Evolutionary conservation across 1,140 invertebrate species (phyloP), one percentile per base, ranked within the genome.

Genomic region (Drosophila navojoa): DNA sequence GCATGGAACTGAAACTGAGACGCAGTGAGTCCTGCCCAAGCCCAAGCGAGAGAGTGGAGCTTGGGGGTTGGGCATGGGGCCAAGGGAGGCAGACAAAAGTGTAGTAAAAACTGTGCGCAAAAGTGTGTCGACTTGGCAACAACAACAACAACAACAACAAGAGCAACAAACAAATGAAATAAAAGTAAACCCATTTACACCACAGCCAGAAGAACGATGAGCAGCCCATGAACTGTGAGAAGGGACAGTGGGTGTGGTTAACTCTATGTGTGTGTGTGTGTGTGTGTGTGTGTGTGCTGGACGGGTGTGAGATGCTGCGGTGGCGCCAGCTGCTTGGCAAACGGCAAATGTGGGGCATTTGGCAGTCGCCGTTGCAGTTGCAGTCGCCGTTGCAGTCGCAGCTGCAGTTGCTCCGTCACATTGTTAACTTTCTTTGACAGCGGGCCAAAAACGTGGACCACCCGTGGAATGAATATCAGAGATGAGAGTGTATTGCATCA

Each of bases 111-210:
- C 68, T 74, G 82, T 85, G 80, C 81, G 70, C 68, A 79, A 89
- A 89, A 86, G 81, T 86, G 82, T 86, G 81, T 86, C 81, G 81
- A 86, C 84, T 89, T 79, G 76, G 70, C 82, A 82, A 29, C 79
- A 81, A 32, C 55, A 50, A 45, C 54, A 72, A 52, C 42, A 67
- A 42, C 53, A 66, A 60, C 60, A 66, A 44, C 67, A 75, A 16
- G 16, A 49, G 67, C 54, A 81, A 82, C 60, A 76, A 73, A 81
- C 79, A 87, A 87, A 87, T 87, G 82, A 87, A 89, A 87, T 87
- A 87, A 87, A 87, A 87, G 84, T 87, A 87, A 89, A 87, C 84
- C 84, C 79, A 87, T 87, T 87, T 87, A 87, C 84, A 89, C 79
- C 84, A 79, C 77, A 86, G 60, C 59, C 64, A 72, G 54, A 55